Conservation (phyloP, 64 coral and sea anemone species). For the Montipora cactus region DNA sequence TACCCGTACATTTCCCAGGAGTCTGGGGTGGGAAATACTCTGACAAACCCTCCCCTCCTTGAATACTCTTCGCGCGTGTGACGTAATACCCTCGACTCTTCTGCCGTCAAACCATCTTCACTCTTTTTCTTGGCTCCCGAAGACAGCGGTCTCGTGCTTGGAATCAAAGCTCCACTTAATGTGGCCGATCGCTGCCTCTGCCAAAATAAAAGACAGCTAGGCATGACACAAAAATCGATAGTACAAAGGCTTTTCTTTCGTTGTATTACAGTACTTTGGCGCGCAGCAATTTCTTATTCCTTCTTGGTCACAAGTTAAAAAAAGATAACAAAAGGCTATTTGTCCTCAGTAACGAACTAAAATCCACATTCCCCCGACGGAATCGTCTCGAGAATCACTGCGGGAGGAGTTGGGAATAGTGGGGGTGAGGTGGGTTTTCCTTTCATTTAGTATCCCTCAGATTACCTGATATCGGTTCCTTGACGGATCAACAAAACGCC, state of each 20-base stretch:
- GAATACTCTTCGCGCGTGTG: conserved; percentile 82
- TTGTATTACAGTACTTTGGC: too few species aligned
- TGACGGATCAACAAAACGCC: conserved; percentile 43
- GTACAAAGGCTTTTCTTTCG: too few species aligned
- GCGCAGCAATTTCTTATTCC: too few species aligned
- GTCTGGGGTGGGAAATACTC: conserved; percentile 92
- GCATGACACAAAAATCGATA: background rate
- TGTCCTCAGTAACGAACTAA: too few species aligned
- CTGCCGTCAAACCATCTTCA: conserved; percentile 76
- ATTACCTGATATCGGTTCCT: conserved; percentile 68
- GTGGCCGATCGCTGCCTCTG: conserved; percentile 90
- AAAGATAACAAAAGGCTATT: too few species aligned
- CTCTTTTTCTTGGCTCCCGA: background rate
- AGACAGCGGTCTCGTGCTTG: conserved; percentile 34
- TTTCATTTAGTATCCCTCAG: too few species aligned
- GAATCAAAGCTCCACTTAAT: conserved; percentile 50
- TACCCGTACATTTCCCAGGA: conserved; percentile 97
- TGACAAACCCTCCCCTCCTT: conserved; percentile 87
- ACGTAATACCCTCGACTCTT: conserved; percentile 82
- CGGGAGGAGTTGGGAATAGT: too few species aligned
- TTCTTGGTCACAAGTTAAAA: too few species aligned
- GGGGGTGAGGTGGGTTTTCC: too few species aligned
- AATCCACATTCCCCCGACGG: too few species aligned
- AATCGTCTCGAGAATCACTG: too few species aligned
- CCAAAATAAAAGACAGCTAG: background rate